phyloP scores from a whole-genome alignment of 2,797 vertebrate genomes.

The Anomalospiza imberbis region DNA sequence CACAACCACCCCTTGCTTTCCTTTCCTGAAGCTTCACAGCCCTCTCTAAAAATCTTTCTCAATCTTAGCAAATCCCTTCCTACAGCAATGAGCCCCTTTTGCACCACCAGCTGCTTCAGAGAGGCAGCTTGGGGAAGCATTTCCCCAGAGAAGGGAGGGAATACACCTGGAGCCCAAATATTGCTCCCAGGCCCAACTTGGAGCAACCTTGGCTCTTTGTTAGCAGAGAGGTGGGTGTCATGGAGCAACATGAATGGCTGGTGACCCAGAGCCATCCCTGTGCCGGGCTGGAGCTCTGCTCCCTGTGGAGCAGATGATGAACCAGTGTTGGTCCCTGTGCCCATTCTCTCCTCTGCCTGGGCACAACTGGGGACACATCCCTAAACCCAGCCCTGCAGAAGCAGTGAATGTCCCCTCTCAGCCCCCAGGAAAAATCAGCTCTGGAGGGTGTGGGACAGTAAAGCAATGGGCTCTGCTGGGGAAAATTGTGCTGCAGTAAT shows the following conservation, averaged over 20 bases:
- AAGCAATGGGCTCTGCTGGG: not conserved
- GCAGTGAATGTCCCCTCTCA: not conserved
- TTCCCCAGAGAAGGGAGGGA: not conserved
- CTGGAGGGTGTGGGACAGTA: not conserved
- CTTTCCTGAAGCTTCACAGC: not conserved
- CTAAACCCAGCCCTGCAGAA: not conserved
- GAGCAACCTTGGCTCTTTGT: not conserved
- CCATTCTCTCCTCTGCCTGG: not conserved
- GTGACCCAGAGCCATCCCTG: not conserved
- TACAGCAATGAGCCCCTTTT: not conserved
- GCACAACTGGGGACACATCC: not conserved
- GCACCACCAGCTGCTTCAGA: accelerated
- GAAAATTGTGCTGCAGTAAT: not conserved
- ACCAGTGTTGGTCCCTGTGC: not conserved
- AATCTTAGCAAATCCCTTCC: not conserved
- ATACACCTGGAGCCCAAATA: not conserved
- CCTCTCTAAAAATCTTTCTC: not conserved
- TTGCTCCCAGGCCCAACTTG: not conserved
- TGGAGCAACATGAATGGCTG: not conserved
- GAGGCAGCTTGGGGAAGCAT: not conserved
- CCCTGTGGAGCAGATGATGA: too few species aligned
- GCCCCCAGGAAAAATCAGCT: not conserved
- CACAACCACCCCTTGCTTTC: not conserved
- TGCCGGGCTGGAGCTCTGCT: not conserved
- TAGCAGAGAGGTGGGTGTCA: not conserved